Evolutionary conservation across 1,140 invertebrate species (phyloP), one percentile per base, ranked within the genome.

Genomic region (Ips typographus): DNA sequence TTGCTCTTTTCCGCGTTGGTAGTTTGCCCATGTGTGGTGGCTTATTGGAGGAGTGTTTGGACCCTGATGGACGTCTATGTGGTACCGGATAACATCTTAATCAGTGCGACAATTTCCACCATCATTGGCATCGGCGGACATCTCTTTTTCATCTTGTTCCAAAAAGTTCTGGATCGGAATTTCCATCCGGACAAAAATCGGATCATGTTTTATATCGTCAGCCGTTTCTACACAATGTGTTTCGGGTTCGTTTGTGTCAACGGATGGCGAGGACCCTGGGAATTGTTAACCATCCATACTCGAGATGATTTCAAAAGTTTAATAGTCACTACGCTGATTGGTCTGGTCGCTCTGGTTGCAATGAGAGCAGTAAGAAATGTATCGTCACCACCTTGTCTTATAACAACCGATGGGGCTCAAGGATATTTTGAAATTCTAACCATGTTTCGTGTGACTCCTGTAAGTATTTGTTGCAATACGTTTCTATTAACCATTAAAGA

Each of bases 41-140:
- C 87, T 55, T 94, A 94, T 77, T 95, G 93, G 93, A 84, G 93
- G 40, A 91, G 91, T 59, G 91, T 91, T 40, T 95, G 92, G 92
- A 85, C 87, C 52, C 84, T 95, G 22, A 89, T 92, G 84, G 90
- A 89, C 69, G 76, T 87, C 40, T 89, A 90, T 77, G 82, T 93
- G 38, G 86, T 87, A 56, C 89, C 90, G 1, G 79, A 83, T 0
- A 77, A 87, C 40, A 76, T 80, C 6, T 78, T 86, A 0, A 69
- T 84, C 2, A 92, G 90, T 74, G 85, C 86, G 5, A 78, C 86
- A 7, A 80, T 85, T n/a, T 92, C 91, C 56, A 82, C 90, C 2
- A 72, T 80, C 0, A 85, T 93, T 68, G 92, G 92, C 2, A 82
- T 90, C 68, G 75, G 83, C 62, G 89, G 89, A 2, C 85, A 90